phyloP scores from a whole-genome alignment of 2,113 vertebrate species.

The Albula goreensis region DNA sequence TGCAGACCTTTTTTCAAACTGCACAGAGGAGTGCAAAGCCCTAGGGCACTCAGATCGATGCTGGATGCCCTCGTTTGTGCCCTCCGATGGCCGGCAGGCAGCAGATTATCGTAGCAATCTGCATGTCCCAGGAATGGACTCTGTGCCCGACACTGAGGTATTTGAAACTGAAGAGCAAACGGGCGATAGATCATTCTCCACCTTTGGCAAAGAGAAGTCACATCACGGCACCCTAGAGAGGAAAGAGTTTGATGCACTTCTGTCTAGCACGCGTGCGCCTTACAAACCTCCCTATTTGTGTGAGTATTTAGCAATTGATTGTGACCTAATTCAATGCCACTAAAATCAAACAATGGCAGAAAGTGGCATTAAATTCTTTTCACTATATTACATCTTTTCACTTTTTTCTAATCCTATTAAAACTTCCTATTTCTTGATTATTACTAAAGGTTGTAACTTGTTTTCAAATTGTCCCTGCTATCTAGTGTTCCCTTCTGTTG shows the following conservation, averaged over 20 bases:
- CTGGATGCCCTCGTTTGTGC: conserved; percentile 98
- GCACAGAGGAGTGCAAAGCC: conserved; percentile 98
- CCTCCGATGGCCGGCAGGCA: conserved; percentile 91
- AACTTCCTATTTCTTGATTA: conserved; percentile 40
- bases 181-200: conserved; percentile 95
- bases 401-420: conserved; percentile 1
- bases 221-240: conserved; percentile 95
- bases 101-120: conserved; percentile 98
- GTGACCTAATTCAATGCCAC: conserved; percentile 29
- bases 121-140: conserved; percentile 97
- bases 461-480: conserved; percentile 12
- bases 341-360: conserved; percentile 24
- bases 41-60: conserved; percentile 98
- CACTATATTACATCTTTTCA: conserved; percentile 22
- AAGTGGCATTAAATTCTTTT: conserved; percentile 39
- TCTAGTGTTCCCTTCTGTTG: conserved; percentile 38
- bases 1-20: conserved; percentile 97
- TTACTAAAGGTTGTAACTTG: conserved; percentile 47
- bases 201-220: conserved; percentile 98
- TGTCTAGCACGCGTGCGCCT: conserved; percentile 90
- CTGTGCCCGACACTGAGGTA: conserved; percentile 97
- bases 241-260: conserved; percentile 92
- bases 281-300: conserved; percentile 98
- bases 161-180: conserved; percentile 84
- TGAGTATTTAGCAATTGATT: conserved; percentile 79